These are phyloP conservation scores for Temnopleurus reevesii DNA, from an alignment of 53 echinoderm and acorn worm genomes.

Conservation along the genomic window DNA sequence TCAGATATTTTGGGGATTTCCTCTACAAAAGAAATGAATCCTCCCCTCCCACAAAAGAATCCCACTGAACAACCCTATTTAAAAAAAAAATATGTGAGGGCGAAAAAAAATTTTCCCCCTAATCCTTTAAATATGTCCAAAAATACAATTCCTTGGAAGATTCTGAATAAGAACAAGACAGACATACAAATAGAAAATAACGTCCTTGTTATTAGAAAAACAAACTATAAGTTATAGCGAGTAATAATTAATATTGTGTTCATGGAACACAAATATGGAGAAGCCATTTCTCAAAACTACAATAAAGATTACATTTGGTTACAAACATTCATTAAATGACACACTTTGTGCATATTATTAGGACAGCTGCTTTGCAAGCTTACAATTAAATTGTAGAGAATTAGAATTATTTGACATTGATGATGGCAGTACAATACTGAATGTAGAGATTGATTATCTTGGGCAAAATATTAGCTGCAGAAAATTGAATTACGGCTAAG, in stretches of 20 bases:
- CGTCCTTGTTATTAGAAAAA: neutral
- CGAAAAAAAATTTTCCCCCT: neutral
- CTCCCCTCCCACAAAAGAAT: no score
- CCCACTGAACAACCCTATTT: no score
- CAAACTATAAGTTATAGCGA: neutral
- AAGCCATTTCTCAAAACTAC: no score
- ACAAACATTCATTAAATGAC: no score
- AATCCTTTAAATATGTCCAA: neutral
- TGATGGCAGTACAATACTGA: neutral
- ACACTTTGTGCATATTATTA: neutral
- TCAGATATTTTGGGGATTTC: no score
- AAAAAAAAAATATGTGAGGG: no score
- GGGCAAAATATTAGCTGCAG: neutral
- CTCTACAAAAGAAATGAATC: no score
- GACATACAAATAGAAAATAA: neutral
- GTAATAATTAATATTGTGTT: neutral
- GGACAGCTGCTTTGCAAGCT: neutral
- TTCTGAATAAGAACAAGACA: neutral
- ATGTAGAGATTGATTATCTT: neutral
- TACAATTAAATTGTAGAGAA: neutral
- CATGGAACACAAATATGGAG: no score
- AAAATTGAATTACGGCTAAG: neutral
- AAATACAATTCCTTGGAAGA: neutral
- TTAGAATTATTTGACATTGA: neutral
- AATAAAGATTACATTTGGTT: neutral